Percentiles rank a stretch among this genome's conserved stretches.
Conservation (phyloP, 1,140 invertebrate species). For the Telenomus remus region DNA sequence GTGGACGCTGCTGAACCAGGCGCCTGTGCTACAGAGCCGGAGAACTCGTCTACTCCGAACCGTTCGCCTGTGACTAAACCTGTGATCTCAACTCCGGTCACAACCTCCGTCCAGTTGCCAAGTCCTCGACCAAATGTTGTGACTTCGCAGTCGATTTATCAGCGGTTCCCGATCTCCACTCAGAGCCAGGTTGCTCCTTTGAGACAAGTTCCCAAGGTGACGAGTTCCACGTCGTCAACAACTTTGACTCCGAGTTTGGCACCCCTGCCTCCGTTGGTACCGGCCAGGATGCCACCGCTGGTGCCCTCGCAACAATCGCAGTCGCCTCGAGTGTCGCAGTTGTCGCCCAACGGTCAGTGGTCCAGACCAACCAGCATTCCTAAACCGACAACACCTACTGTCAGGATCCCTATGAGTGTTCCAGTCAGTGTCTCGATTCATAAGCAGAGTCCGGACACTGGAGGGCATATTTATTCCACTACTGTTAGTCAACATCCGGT, state of each 20-base stretch:
- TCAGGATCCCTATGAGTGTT: slow-evolving; percentile 58
- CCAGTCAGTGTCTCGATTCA: slow-evolving; percentile 68
- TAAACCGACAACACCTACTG: slow-evolving; percentile 38
- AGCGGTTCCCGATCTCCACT: slow-evolving; percentile 66
- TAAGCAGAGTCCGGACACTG: slow-evolving; percentile 56
- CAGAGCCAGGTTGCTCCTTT: slow-evolving; percentile 67
- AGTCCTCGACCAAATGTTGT: slow-evolving; percentile 58
- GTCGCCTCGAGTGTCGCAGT: slow-evolving; percentile 62
- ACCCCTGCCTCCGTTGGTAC: slow-evolving; percentile 51
- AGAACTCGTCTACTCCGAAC: slow-evolving; percentile 19
- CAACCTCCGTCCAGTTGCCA: slow-evolving; percentile 47
- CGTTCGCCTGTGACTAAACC: slow-evolving; percentile 6
- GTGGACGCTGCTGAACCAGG: slow-evolving; percentile 51
- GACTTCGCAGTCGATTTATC: slow-evolving; percentile 66
- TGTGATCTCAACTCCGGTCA: slow-evolving; percentile 4
- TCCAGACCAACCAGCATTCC: slow-evolving; percentile 46
- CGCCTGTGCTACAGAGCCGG: slow-evolving; percentile 43
- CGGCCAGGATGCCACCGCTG: slow-evolving; percentile 60
- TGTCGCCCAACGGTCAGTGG: slow-evolving; percentile 72
- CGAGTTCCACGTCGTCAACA: slow-evolving; percentile 40
- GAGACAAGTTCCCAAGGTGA: slow-evolving; percentile 66
- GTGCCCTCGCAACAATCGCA: slow-evolving; percentile 61
- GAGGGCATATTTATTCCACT: slow-evolving; percentile 69
- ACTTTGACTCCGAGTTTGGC: slow-evolving; percentile 25
- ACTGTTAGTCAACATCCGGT: slow-evolving; percentile 71